phyloP scores from a whole-genome alignment of 2,888 invertebrate species.

The Desoria tigrina region DNA sequence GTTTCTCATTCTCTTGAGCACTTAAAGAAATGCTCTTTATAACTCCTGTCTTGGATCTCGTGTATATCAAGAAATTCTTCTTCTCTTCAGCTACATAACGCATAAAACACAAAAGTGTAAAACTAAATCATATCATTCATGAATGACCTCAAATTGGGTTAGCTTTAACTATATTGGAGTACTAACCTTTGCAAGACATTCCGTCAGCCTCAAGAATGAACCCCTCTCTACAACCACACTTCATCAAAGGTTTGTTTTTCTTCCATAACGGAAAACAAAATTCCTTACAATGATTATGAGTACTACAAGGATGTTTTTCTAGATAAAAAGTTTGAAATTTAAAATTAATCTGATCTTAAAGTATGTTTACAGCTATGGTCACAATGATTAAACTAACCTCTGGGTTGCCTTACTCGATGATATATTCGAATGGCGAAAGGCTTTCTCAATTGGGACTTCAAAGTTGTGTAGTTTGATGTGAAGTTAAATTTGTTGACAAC shows the following conservation, averaged over 20 bases:
- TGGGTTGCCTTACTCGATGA: conserved; percentile 76
- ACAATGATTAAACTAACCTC: conserved; percentile 60
- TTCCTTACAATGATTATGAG: conserved; percentile 65
- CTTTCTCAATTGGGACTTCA: conserved; percentile 62
- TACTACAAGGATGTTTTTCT: conserved; percentile 30
- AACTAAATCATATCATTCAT: no score
- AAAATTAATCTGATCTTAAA: not conserved
- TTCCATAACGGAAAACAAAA: conserved; percentile 71
- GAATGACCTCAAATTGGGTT: conserved; percentile 17
- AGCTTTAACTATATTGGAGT: no score
- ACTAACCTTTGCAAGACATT: conserved; percentile 21
- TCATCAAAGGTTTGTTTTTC: conserved; percentile 60
- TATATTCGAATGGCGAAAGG: conserved; percentile 71
- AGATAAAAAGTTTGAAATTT: no score
- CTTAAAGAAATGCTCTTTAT: conserved; percentile 39
- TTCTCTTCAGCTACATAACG: conserved; percentile 29
- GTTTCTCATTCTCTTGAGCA: conserved; percentile 37
- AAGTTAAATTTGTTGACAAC: conserved; percentile 64
- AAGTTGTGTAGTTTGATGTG: conserved; percentile 58
- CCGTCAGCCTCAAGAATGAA: conserved; percentile 31
- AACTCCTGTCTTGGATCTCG: conserved; percentile 42
- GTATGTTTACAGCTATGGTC: not conserved
- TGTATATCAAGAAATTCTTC: conserved; percentile 35
- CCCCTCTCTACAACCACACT: conserved; percentile 47
- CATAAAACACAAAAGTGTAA: no score